Percentiles rank a stretch among this genome's conserved stretches.
Conservation (phyloP, 2,888 invertebrate genomes). For the Blastobasis adustella region DNA sequence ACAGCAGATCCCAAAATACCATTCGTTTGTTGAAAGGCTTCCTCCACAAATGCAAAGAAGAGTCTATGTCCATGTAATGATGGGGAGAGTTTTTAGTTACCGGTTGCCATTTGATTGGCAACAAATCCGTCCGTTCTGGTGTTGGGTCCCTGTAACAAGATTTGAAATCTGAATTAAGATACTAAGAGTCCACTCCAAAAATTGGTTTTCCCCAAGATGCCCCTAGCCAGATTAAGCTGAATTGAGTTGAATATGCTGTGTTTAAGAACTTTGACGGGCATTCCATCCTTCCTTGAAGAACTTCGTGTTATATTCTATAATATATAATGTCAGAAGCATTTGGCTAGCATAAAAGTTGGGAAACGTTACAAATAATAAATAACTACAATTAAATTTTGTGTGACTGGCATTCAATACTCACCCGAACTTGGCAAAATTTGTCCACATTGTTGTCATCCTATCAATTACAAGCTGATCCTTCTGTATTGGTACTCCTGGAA, state of each 20-base stretch:
- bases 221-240: background rate
- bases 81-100: constrained; percentile 6
- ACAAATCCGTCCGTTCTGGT: constrained; percentile 15
- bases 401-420: background rate
- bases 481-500: constrained; percentile 3
- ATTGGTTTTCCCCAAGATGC: background rate
- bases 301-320: too few relatives aligned
- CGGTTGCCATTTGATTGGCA: constrained; percentile 18
- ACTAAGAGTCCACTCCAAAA: background rate
- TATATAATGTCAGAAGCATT: background rate
- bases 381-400: too few relatives aligned
- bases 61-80: constrained; percentile 12
- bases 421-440: constrained; percentile 30
- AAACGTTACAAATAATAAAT: too few relatives aligned
- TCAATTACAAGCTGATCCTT: constrained; percentile 22
- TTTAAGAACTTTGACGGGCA: background rate
- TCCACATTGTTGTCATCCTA: constrained; percentile 24
- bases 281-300: background rate
- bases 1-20: constrained; percentile 17
- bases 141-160: constrained; percentile 19
- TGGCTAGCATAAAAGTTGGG: background rate
- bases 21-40: constrained; percentile 10
- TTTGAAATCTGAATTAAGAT: too few relatives aligned
- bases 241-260: background rate
- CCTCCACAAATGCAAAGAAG: constrained; percentile 2